These are phyloP conservation scores for Suncus etruscus DNA, from an alignment of 2,113 vertebrate genomes.

Conservation along the genomic window DNA sequence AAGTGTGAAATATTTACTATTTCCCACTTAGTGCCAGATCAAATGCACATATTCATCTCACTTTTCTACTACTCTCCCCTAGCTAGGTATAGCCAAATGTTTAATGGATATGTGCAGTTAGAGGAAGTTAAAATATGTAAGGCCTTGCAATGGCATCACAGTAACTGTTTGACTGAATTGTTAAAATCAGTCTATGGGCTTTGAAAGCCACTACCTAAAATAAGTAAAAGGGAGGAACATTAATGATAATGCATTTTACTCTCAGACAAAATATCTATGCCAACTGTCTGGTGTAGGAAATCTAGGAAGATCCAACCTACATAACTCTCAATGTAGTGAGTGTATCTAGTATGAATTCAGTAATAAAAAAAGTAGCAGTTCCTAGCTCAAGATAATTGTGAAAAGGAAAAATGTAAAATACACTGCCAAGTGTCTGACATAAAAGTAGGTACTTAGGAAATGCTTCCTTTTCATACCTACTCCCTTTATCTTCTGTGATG, in stretches of 20 bases:
- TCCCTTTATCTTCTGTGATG: neutral
- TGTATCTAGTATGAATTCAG: neutral
- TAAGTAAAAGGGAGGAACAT: neutral
- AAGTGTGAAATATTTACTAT: slow-evolving; percentile 9
- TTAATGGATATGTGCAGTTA: neutral
- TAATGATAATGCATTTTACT: neutral
- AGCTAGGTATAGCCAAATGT: slow-evolving; percentile 25
- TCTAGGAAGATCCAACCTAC: slow-evolving; percentile 9
- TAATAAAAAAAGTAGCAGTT: neutral
- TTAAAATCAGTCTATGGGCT: slow-evolving; percentile 19
- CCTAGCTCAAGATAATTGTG: neutral
- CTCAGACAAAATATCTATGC: neutral
- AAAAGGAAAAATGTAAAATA: neutral
- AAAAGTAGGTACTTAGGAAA: slow-evolving; percentile 7
- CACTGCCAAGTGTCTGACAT: neutral
- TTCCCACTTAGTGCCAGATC: slow-evolving; percentile 1
- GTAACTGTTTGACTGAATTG: slow-evolving; percentile 39
- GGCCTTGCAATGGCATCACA: neutral
- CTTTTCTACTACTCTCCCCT: neutral
- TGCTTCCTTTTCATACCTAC: neutral
- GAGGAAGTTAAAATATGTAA: slow-evolving; percentile 31
- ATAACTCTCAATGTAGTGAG: neutral
- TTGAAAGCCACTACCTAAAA: slow-evolving; percentile 13
- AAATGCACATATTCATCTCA: neutral
- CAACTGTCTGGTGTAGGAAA: neutral